A percentile compares a stretch with the other conserved stretches of the same genome.
These are phyloP conservation scores for Turritopsis rubra DNA, from an alignment of 30 jellyfish, hydroid and myxozoan species.

Conservation along the genomic window DNA sequence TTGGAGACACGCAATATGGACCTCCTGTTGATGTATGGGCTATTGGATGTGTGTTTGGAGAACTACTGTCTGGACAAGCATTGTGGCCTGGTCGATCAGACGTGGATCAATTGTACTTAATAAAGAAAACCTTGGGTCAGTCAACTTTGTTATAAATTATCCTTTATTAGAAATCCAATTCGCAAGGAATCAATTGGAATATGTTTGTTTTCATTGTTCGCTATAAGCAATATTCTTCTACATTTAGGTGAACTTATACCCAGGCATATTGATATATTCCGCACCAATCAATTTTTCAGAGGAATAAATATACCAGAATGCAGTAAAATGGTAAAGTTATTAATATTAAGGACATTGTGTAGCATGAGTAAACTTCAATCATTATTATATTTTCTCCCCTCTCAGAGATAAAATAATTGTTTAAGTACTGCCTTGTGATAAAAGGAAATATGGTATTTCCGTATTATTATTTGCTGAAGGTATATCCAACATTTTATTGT, in stretches of 20 bases:
- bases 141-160: neutral
- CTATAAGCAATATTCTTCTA: neutral
- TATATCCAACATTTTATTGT: too few species aligned
- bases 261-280: constrained; percentile 72
- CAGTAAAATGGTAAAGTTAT: constrained; percentile 46
- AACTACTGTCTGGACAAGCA: constrained; percentile 82
- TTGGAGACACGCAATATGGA: constrained; percentile 93
- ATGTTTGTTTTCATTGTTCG: neutral
- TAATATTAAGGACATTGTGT: neutral
- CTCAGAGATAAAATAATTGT: too few species aligned
- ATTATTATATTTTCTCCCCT: too few species aligned
- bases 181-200: neutral
- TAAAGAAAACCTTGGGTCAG: constrained; percentile 74
- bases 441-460: too few species aligned
- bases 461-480: too few species aligned
- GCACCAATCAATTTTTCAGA: constrained; percentile 74
- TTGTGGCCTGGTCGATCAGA: constrained; percentile 97
- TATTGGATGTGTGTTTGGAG: constrained; percentile 90
- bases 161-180: neutral
- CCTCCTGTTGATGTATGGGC: constrained; percentile 99
- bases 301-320: constrained; percentile 88
- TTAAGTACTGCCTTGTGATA: too few species aligned
- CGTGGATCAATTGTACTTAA: constrained; percentile 87
- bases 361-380: neutral
- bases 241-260: constrained; percentile 77